Evolutionary conservation across 2,113 vertebrate species (phyloP).

Genomic region (Cebidichthys violaceus): DNA sequence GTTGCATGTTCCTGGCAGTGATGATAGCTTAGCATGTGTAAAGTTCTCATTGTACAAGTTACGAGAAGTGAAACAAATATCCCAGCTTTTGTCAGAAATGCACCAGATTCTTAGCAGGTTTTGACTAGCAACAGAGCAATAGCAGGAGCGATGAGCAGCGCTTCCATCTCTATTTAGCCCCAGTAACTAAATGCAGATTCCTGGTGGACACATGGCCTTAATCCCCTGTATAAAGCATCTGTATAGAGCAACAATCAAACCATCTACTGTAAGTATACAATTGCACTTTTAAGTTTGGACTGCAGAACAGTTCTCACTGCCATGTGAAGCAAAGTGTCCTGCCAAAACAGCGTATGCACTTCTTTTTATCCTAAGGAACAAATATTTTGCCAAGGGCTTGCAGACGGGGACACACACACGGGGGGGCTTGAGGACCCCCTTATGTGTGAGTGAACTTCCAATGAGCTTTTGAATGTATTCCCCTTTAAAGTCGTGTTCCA

Average conservation of each 20-base stretch:
- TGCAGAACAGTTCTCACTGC: constrained; percentile 79
- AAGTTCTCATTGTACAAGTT: constrained; percentile 8
- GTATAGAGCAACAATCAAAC: constrained; percentile 53
- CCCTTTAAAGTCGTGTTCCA: constrained; percentile 95
- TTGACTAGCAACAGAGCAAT: not conserved
- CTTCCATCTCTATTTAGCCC: constrained; percentile 12
- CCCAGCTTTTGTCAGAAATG: constrained; percentile 23
- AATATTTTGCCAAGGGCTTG: constrained; percentile 63
- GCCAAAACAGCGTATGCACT: constrained; percentile 65
- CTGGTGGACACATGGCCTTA: constrained; percentile 70
- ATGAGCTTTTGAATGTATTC: constrained; percentile 86
- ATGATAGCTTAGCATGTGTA: constrained; percentile 27
- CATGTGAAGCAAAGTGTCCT: constrained; percentile 66
- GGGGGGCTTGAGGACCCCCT: constrained; percentile 43
- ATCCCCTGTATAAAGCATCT: constrained; percentile 53
- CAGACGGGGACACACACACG: constrained; percentile 42
- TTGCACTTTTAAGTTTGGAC: constrained; percentile 74
- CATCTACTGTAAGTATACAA: constrained; percentile 41
- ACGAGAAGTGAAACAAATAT: not conserved
- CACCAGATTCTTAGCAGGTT: not conserved
- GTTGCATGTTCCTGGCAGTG: constrained; percentile 40
- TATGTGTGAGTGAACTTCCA: constrained; percentile 65
- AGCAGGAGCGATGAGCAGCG: not conserved
- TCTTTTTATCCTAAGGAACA: constrained; percentile 71
- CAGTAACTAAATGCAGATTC: constrained; percentile 20